Conservation (phyloP, 2,113 vertebrate species). For the Tragelaphus strepsiceros region DNA sequence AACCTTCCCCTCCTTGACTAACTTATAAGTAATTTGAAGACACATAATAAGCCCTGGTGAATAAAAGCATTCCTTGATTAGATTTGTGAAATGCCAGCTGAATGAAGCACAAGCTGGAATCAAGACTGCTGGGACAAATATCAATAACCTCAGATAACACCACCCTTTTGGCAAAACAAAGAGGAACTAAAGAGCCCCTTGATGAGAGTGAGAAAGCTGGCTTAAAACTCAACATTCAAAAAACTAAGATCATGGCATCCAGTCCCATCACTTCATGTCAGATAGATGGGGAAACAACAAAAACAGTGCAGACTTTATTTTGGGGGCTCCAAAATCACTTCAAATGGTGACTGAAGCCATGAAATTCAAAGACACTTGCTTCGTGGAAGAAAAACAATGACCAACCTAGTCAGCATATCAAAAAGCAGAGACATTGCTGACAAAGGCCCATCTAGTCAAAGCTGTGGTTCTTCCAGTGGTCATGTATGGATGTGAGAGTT, state of each 20-base stretch:
- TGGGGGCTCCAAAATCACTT: background rate
- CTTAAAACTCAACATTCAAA: background rate
- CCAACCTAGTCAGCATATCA: background rate
- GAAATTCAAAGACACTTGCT: background rate
- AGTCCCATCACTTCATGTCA: background rate
- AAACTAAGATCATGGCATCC: background rate
- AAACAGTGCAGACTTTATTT: background rate
- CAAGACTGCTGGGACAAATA: background rate
- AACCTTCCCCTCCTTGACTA: background rate
- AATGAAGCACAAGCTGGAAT: background rate
- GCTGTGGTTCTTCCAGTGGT: background rate
- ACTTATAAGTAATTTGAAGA: background rate
- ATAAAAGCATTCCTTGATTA: background rate
- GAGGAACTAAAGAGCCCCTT: background rate
- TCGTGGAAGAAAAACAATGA: background rate
- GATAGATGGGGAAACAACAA: background rate
- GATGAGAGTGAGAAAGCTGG: background rate
- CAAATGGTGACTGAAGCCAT: background rate
- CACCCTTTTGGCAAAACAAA: background rate
- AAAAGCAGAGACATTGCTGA: background rate
- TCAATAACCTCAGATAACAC: background rate
- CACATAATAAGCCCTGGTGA: background rate
- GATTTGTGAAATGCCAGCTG: background rate
- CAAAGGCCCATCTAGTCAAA: background rate
- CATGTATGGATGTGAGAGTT: background rate